A percentile compares a stretch with the other conserved stretches of the same genome.
Conservation (phyloP, 1,140 invertebrate species). For the Cheumatopsyche charites region DNA sequence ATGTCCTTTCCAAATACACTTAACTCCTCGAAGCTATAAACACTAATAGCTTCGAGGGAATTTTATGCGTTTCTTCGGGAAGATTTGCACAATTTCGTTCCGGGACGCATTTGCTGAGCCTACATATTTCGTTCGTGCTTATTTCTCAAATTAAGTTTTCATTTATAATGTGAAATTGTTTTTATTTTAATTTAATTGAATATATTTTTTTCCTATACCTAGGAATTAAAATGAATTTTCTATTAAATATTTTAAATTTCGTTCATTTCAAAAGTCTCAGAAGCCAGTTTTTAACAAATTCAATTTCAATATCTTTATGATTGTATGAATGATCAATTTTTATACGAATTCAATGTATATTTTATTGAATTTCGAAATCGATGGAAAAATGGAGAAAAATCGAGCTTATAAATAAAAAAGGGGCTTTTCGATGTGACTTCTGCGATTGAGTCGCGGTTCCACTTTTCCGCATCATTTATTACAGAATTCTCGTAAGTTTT, state of each 20-base stretch:
- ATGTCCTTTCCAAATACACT: conserved; percentile 33
- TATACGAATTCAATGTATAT: no score
- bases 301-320: no score
- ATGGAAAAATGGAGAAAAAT: conserved; percentile 26
- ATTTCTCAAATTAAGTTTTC: no score
- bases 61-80: conserved; percentile 18
- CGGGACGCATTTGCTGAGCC: neutral
- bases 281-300: no score
- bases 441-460: conserved; percentile 33
- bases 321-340: no score
- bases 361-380: neutral
- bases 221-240: no score
- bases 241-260: no score
- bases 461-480: conserved; percentile 30
- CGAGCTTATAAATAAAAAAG: conserved; percentile 27
- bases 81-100: conserved; percentile 19
- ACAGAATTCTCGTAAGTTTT: conserved; percentile 21
- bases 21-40: conserved; percentile 38
- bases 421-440: conserved; percentile 31
- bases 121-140: neutral
- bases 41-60: conserved; percentile 28
- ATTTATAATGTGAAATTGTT: no score
- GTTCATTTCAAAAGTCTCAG: no score
- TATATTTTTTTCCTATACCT: no score
- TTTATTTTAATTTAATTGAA: no score